phyloP scores from a whole-genome alignment of 2,888 invertebrate genomes.

The Cyclophora punctaria region DNA sequence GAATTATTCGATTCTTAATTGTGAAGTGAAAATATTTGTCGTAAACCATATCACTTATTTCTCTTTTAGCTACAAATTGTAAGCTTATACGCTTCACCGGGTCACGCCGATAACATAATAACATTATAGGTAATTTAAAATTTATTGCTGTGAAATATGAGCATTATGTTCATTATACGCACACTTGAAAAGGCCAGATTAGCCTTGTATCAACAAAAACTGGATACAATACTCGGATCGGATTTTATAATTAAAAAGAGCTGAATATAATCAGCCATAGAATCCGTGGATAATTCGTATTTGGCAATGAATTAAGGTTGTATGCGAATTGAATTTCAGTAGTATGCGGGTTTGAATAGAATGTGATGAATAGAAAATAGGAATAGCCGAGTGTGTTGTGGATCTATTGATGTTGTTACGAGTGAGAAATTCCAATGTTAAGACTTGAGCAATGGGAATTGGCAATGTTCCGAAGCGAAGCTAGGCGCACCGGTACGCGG shows the following conservation, averaged over 20 bases:
- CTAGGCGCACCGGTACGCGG: constrained; percentile 52
- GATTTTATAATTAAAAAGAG: constrained; percentile 12
- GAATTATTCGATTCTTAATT: too few relatives aligned
- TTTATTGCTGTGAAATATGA: constrained; percentile 23
- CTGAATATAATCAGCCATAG: constrained; percentile 8
- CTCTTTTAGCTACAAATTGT: constrained; percentile 1
- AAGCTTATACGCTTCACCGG: constrained; percentile 11
- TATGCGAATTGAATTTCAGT: constrained; percentile 10
- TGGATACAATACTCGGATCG: constrained; percentile 12
- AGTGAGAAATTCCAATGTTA: constrained; percentile 68
- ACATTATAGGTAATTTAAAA: constrained; percentile 18
- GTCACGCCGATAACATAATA: constrained; percentile 19
- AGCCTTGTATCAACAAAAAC: constrained; percentile 26
- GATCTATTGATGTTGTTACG: constrained; percentile 57
- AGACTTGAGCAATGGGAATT: constrained; percentile 69
- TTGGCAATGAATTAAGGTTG: constrained; percentile 37
- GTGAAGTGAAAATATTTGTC: too few relatives aligned
- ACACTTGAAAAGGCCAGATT: constrained; percentile 23
- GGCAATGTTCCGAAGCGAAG: constrained; percentile 67
- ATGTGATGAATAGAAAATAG: constrained; percentile 13
- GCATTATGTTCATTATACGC: constrained; percentile 13
- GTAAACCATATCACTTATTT: too few relatives aligned
- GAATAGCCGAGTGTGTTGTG: constrained; percentile 28
- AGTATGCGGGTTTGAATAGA: constrained; percentile 5
- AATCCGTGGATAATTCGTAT: constrained; percentile 15